Percentiles rank a stretch among this genome's conserved stretches.
Conservation (phyloP, 2,797 vertebrate genomes). For the Uromys caudimaculatus region DNA sequence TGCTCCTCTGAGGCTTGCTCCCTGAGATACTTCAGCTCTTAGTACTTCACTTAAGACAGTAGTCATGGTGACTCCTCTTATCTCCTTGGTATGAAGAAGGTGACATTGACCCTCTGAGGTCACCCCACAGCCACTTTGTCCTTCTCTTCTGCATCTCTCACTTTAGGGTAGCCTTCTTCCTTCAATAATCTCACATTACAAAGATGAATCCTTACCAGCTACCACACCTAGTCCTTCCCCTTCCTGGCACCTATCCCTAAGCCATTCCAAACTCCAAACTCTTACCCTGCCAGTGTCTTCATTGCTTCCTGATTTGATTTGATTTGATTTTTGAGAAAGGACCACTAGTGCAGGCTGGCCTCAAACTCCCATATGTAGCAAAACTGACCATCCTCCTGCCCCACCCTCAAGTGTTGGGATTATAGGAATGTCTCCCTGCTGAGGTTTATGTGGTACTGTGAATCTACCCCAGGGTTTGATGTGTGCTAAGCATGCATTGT, state of each 20-base stretch:
- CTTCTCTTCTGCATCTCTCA: not conserved
- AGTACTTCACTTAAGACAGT: not conserved
- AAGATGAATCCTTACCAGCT: not conserved
- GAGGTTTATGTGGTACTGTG: no score
- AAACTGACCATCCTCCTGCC: no score
- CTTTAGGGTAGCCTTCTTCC: not conserved
- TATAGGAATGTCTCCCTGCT: no score
- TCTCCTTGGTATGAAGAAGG: not conserved
- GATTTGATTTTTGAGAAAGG: no score
- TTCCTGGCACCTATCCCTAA: not conserved
- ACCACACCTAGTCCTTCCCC: not conserved
- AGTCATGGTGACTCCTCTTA: not conserved
- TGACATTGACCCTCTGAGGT: not conserved
- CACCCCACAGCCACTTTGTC: not conserved
- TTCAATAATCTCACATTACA: not conserved
- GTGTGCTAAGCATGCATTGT: no score
- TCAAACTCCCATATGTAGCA: no score
- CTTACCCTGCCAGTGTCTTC: constrained; percentile 82
- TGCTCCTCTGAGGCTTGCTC: not conserved
- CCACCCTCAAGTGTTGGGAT: no score
- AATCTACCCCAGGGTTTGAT: no score
- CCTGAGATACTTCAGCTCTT: not conserved
- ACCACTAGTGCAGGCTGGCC: no score
- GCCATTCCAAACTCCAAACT: not conserved
- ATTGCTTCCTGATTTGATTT: no score